phyloP scores from a whole-genome alignment of 2,113 vertebrate genomes.

The Turdus rufiventris region DNA sequence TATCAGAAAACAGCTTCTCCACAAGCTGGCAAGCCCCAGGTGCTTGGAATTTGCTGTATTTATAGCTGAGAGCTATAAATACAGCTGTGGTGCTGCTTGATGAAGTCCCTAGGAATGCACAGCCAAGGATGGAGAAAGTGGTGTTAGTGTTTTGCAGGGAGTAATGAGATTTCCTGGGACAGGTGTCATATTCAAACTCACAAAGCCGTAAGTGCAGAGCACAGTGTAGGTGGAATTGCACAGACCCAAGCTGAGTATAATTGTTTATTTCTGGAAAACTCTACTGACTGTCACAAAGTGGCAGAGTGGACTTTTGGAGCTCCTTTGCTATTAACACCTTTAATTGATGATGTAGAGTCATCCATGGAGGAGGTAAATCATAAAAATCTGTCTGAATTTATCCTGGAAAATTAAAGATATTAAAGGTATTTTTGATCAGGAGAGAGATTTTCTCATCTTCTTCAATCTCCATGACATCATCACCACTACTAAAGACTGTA shows the following conservation, averaged over 20 bases:
- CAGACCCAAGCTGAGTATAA: background rate
- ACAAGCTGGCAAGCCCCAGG: background rate
- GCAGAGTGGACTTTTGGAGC: background rate
- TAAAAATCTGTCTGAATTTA: background rate
- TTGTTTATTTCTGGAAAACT: background rate
- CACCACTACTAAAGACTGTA: background rate
- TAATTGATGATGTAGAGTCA: background rate
- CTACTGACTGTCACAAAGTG: background rate
- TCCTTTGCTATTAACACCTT: background rate
- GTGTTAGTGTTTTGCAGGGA: background rate
- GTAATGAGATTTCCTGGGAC: background rate
- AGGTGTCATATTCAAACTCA: background rate
- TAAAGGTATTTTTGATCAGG: background rate
- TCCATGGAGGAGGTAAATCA: background rate
- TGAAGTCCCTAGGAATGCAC: background rate
- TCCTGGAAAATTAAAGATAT: background rate
- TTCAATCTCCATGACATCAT: background rate
- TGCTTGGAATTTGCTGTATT: background rate
- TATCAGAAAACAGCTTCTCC: background rate
- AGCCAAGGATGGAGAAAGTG: background rate
- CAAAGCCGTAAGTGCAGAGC: background rate
- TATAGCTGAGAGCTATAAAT: background rate
- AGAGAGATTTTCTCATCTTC: background rate
- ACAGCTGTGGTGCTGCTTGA: background rate
- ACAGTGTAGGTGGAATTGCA: background rate